phyloP scores from a whole-genome alignment of 2,113 vertebrate species.

The Sphaerodactylus townsendi region DNA sequence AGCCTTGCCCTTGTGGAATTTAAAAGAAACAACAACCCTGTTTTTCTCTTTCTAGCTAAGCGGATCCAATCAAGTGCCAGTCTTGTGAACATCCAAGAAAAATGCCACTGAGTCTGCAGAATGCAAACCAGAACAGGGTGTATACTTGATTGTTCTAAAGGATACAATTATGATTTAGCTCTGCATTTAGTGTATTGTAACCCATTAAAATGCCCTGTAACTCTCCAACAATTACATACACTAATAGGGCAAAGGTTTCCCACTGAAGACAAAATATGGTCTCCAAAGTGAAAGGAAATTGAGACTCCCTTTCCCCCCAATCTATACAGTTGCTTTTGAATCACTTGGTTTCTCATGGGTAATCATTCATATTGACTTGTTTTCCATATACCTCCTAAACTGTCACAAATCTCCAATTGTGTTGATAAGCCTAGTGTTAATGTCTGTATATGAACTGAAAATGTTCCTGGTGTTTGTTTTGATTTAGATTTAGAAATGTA shows the following conservation, averaged over 20 bases:
- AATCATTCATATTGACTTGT: constrained; percentile 9
- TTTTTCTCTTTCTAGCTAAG: constrained; percentile 82
- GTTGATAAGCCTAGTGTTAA: neutral
- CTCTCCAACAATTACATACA: constrained; percentile 64
- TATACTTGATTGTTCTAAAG: constrained; percentile 70
- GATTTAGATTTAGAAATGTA: no score
- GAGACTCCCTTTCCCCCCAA: neutral
- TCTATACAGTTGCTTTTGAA: neutral
- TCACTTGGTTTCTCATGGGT: neutral
- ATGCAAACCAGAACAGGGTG: constrained; percentile 58
- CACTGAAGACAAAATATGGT: constrained; percentile 54
- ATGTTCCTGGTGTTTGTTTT: constrained; percentile 24
- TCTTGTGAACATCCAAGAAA: constrained; percentile 91
- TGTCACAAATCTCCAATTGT: neutral
- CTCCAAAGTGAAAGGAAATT: constrained; percentile 4
- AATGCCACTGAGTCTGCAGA: constrained; percentile 82
- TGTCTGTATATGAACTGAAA: neutral
- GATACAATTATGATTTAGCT: constrained; percentile 68
- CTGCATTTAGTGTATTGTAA: constrained; percentile 60
- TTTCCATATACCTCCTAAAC: neutral
- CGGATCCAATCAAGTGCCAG: constrained; percentile 88
- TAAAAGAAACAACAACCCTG: constrained; percentile 41
- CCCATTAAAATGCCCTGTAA: constrained; percentile 68
- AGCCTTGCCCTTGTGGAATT: constrained; percentile 48
- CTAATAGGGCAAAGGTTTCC: constrained; percentile 65